Percentiles rank a stretch among this genome's conserved stretches.
phyloP scores from a whole-genome alignment of 2,888 invertebrate genomes.

The Pomacea canaliculata region DNA sequence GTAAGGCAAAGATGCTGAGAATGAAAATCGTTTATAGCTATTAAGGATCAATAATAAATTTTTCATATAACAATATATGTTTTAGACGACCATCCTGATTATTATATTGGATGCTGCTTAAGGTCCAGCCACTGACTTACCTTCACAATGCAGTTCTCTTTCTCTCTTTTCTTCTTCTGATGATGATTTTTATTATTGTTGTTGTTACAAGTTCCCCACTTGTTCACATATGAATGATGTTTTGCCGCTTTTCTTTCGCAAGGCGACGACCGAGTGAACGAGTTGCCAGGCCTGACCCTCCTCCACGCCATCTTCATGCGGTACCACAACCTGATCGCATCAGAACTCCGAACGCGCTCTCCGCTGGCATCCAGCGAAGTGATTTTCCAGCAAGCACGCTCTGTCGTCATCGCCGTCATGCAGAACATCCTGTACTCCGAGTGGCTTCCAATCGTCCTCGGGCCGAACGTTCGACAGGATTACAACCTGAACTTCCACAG shows the following conservation, averaged over 20 bases:
- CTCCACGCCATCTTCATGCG: slow-evolving; percentile 41
- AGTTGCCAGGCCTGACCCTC: slow-evolving; percentile 38
- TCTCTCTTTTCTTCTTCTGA: no score
- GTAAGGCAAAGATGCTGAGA: background rate
- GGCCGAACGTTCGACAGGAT: slow-evolving; percentile 59
- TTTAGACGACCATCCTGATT: no score
- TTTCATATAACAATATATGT: no score
- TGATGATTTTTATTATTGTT: no score
- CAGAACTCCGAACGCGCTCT: slow-evolving; percentile 16
- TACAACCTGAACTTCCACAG: slow-evolving; percentile 37
- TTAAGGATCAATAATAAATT: no score
- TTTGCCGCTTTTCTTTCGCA: background rate
- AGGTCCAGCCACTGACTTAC: no score
- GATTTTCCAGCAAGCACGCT: slow-evolving; percentile 78
- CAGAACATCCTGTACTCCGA: slow-evolving; percentile 59
- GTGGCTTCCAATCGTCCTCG: slow-evolving; percentile 76
- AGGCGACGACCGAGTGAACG: slow-evolving; percentile 49
- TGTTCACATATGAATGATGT: no score
- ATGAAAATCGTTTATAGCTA: no score
- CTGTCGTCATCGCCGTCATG: slow-evolving; percentile 64
- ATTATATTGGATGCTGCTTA: no score
- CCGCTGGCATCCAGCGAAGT: slow-evolving; percentile 30
- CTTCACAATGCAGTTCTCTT: no score
- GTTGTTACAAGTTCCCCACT: no score
- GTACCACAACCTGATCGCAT: slow-evolving; percentile 45